Conservation (phyloP, 92 coral and sea anemone species). For the Palythoa grandis region DNA sequence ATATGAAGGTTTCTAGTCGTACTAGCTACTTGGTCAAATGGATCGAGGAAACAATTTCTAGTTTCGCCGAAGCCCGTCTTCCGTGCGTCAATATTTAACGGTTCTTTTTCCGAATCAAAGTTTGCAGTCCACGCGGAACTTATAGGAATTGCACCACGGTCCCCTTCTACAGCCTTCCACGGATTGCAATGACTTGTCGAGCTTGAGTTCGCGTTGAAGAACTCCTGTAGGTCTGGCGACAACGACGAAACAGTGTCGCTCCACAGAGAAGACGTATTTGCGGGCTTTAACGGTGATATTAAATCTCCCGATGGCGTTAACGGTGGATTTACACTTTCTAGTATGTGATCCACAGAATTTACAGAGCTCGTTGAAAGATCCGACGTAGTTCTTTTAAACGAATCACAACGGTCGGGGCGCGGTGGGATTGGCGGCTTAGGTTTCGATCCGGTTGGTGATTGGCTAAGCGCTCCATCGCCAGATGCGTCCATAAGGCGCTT, state of each 20-base stretch:
- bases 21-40: slow-evolving; percentile 11
- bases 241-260: slow-evolving; percentile 33
- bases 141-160: neutral
- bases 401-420: slow-evolving; percentile 22
- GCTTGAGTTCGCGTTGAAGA: slow-evolving; percentile 21
- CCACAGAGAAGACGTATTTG: slow-evolving; percentile 24
- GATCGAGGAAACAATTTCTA: neutral
- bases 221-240: slow-evolving; percentile 39
- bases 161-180: slow-evolving; percentile 4
- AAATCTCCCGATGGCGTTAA: slow-evolving; percentile 11
- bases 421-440: slow-evolving; percentile 33
- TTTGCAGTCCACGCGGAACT: slow-evolving; percentile 24
- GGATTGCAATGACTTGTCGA: neutral
- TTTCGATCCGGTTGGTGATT: slow-evolving; percentile 18
- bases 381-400: slow-evolving; percentile 16
- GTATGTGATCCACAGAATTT: slow-evolving; percentile 42
- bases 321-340: slow-evolving; percentile 29
- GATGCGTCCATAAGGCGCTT: slow-evolving; percentile 23
- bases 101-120: slow-evolving; percentile 16
- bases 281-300: slow-evolving; percentile 39
- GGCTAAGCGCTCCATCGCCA: neutral
- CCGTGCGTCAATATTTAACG: neutral
- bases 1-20: slow-evolving; percentile 23
- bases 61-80: neutral
- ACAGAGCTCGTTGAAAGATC: slow-evolving; percentile 34